Evolutionary conservation across 35 echinoderm and acorn worm genomes (phyloP).

Genomic region (Stichopus chloronotus): DNA sequence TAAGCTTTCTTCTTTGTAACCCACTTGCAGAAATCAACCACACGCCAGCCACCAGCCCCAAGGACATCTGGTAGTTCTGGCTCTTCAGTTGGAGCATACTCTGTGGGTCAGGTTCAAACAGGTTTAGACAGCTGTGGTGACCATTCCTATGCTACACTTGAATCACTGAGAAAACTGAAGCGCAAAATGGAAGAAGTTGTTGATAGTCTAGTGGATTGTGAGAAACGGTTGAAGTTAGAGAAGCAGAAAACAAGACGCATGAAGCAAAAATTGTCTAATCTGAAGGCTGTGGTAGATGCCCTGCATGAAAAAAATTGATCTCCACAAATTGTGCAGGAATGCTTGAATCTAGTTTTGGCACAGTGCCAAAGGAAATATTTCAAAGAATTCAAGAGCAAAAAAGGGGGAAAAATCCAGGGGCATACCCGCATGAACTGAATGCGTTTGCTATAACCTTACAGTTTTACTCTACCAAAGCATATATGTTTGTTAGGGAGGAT

Average conservation of each 20-base stretch:
- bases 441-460: background rate
- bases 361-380: slow-evolving; percentile 18
- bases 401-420: background rate
- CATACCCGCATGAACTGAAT: background rate
- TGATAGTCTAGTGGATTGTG: slow-evolving; percentile 2
- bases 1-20: background rate
- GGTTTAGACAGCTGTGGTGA: slow-evolving; percentile 1
- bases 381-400: background rate
- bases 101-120: background rate
- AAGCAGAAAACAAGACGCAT: slow-evolving; percentile 5
- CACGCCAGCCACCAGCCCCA: slow-evolving; percentile 11
- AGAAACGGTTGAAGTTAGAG: slow-evolving; percentile 1
- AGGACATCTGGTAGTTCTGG: background rate
- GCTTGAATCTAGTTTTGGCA: slow-evolving; percentile 20
- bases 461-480: background rate
- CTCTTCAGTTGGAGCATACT: background rate
- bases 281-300: slow-evolving; percentile 11
- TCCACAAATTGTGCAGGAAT: slow-evolving; percentile 1
- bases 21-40: slow-evolving; percentile 11
- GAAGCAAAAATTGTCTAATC: background rate
- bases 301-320: slow-evolving; percentile 20
- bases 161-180: slow-evolving; percentile 17
- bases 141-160: slow-evolving; percentile 5
- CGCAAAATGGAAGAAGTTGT: slow-evolving; percentile 14
- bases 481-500: background rate